A percentile compares a stretch with the other conserved stretches of the same genome.
phyloP scores from a whole-genome alignment of 2,113 vertebrate genomes.

The Anarrhichthys ocellatus region DNA sequence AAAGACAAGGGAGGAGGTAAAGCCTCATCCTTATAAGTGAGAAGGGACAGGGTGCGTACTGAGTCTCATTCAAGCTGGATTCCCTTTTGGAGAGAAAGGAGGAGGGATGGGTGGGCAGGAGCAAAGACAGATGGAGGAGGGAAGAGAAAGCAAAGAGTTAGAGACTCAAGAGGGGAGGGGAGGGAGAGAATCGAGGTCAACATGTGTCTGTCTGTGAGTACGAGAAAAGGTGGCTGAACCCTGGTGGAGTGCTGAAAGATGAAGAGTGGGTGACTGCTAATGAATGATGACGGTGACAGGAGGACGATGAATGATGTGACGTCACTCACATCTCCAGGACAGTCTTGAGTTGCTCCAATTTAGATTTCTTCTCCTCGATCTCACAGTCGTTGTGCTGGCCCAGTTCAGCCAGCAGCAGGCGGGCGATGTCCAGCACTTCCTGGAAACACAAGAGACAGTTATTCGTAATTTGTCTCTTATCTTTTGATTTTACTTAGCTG shows the following conservation, averaged over 20 bases:
- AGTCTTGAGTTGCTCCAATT: slow-evolving; percentile 95
- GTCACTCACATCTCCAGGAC: slow-evolving; percentile 96
- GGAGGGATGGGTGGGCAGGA: slow-evolving; percentile 27
- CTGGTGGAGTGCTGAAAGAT: slow-evolving; percentile 6
- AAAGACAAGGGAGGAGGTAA: slow-evolving; percentile 49
- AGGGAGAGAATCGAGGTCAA: slow-evolving; percentile 43
- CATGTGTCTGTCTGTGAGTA: slow-evolving; percentile 32
- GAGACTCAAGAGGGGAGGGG: slow-evolving; percentile 41
- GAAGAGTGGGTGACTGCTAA: slow-evolving; percentile 7
- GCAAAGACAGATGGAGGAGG: slow-evolving; percentile 45
- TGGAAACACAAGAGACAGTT: slow-evolving; percentile 62
- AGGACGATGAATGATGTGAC: background rate
- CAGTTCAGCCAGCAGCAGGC: slow-evolving; percentile 91
- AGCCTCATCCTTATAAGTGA: slow-evolving; percentile 68
- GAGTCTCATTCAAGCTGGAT: slow-evolving; percentile 86
- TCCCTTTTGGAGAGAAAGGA: slow-evolving; percentile 77
- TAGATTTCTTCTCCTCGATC: slow-evolving; percentile 95
- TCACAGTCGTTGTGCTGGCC: slow-evolving; percentile 89
- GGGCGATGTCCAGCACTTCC: slow-evolving; percentile 97
- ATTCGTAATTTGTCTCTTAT: background rate
- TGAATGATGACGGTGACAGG: slow-evolving; percentile 16
- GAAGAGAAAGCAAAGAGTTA: slow-evolving; percentile 66
- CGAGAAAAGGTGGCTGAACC: slow-evolving; percentile 27
- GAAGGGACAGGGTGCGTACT: slow-evolving; percentile 78
- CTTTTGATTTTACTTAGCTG: background rate